Evolutionary conservation across 2,888 invertebrate species (phyloP), one percentile per base, ranked within the genome.

Genomic region (Zootermopsis nevadensis): DNA sequence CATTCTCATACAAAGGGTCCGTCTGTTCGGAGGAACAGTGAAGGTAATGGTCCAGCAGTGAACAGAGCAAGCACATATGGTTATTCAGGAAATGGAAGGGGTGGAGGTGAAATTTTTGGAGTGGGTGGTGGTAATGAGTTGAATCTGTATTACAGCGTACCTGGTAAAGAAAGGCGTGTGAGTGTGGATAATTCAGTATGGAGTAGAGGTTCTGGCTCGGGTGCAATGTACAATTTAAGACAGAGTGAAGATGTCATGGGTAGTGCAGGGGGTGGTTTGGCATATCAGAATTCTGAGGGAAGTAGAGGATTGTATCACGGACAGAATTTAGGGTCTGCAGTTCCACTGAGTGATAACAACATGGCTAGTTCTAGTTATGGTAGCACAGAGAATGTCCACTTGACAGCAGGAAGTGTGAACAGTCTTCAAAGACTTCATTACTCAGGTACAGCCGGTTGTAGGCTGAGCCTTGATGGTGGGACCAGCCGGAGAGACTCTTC

Each of bases 401-500:
- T 38, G 74, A 74, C 33, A 33, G 66, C 33, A 53, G 55, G n/a
- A 33, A 79, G 66, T 79, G 79, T 24, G n/a, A 79, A 79, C 38
- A 60, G 66, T n/a, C 79, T 79, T 60, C 79, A 79, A 30, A 66
- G 79, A 66, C 53, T 82, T 31, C 42, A 83, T 66, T 83, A 81
- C 42, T 67, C 80, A 30, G 53, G 69, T 69, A 30, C 74, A 66
- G 88, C 89, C 4, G 89, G 89, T 22, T 91, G 90, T 66, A 87
- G 91, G 82, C 87, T 90, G 83, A 91, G 91, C 86, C 87, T 91
- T 60, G 90, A 90, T 53, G 88, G 86, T 72, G 91, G 90, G 33
- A 81, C 77, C 55, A 76, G 4, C 30, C 90, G 92, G 85, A 89
- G 93, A 87, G 93, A 94, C 87, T 93, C 94, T 0, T 91, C 92